Base-by-base conservation (phyloP, 2,797 vertebrate genomes). In the Cygnus olor region DNA sequence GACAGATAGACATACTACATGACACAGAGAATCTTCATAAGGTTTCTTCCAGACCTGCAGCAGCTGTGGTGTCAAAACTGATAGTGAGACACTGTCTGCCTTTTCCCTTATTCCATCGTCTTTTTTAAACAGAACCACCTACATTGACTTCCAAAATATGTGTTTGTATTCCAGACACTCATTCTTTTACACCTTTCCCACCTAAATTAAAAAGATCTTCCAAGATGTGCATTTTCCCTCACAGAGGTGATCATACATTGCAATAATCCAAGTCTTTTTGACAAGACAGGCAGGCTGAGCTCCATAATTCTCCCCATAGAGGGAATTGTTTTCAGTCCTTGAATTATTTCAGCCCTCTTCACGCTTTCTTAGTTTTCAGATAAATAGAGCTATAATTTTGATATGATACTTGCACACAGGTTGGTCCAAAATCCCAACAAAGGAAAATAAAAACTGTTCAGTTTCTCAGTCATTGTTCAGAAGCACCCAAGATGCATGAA, bases 351-450 rank as follows among this genome's bases (percentile, higher is more conserved):
- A 85, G n/a, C 6, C 10, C 19, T 32, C 51, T 90, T 93, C 86
- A 82, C 0, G 0, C 49, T 80, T 90, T 47, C 80, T 56, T 92
- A 38, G n/a, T 92, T 94, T 92, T 86, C 42, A 80, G 66, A 63
- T 76, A 81, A 84, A 74, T 30, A 65, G 36, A 76, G 7, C 32
- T 28, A 7, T 90, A 73, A 90, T 87, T 94, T 89, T 93, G 27
- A 27, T 69, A 69, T 15, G 24, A 19, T 64, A 36, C 47, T 77
- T 82, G 71, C 3, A 40, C 27, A 30, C 8, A 3, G 16, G 12
- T 65, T 85, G 36, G 17, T 83, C 40, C 44, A 88, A 91, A 91
- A 91, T 89, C 12, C 17, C 27, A 66, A 2, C 0, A 2, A 84
- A 91, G 24, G 38, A 38, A 73, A 81, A 8, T 5, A 85, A 58